These are phyloP conservation scores for Philaethria dido DNA, from an alignment of 2,888 invertebrate species.

Conservation along the genomic window DNA sequence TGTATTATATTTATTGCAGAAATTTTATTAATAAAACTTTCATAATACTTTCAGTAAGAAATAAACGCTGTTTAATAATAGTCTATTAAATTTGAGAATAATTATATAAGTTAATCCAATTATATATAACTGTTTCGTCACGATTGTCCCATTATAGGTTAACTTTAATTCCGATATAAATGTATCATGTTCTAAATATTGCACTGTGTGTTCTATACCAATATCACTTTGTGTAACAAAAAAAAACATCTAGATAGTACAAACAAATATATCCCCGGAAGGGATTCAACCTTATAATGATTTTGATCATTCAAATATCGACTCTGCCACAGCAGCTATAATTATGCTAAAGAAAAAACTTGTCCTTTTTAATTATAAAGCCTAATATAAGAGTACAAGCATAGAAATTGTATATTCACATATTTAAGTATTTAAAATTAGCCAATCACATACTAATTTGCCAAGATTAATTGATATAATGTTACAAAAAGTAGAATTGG, in stretches of 20 bases:
- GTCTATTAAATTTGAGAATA: too few relatives aligned
- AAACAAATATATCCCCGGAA: not conserved
- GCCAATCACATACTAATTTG: constrained; percentile 17
- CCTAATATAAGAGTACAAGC: not conserved
- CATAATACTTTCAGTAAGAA: too few relatives aligned
- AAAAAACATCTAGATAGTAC: too few relatives aligned
- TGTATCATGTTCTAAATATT: too few relatives aligned
- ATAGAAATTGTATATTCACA: not conserved
- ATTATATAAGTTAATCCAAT: too few relatives aligned
- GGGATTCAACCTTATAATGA: not conserved
- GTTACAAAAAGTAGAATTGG: constrained; percentile 8
- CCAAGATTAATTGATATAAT: constrained; percentile 22
- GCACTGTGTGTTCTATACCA: too few relatives aligned
- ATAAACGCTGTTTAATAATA: too few relatives aligned
- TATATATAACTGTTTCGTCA: too few relatives aligned
- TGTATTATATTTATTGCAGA: not conserved
- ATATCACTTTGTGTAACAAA: too few relatives aligned
- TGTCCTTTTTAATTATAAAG: not conserved
- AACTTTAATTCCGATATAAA: too few relatives aligned
- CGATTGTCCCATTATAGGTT: too few relatives aligned
- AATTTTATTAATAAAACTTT: not conserved
- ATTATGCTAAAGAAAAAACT: too few relatives aligned
- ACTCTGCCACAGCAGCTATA: not conserved
- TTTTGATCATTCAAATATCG: not conserved
- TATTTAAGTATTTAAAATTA: not conserved